Conservation (phyloP, 2,797 vertebrate genomes). For the Myripristis murdjan region DNA sequence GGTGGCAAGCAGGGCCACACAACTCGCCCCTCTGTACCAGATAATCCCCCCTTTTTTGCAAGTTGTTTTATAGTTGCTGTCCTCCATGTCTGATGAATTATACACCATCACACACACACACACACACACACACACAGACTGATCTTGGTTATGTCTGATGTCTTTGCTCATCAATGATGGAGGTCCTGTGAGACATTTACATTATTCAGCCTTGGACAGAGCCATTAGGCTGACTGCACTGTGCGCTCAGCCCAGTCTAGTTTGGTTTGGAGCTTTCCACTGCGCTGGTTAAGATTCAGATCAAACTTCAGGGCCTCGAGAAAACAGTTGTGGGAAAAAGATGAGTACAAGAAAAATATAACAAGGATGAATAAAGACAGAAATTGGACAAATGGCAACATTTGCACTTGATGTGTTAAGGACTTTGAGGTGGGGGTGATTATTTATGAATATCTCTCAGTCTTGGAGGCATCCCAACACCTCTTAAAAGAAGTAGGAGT, state of each 20-base stretch:
- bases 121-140: conserved; percentile 9
- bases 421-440: conserved; percentile 8
- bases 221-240: conserved; percentile 34
- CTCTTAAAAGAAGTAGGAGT: conserved; percentile 11
- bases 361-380: conserved; percentile 1
- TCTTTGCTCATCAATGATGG: conserved; percentile 27
- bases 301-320: conserved; percentile 25
- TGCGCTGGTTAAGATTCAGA: conserved; percentile 33
- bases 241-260: conserved; percentile 35
- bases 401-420: background rate
- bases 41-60: background rate
- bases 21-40: background rate
- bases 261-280: conserved; percentile 51
- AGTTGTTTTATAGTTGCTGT: conserved; percentile 1
- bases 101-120: conserved; percentile 11
- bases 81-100: background rate
- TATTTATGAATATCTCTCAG: background rate
- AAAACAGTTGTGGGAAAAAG: conserved; percentile 17
- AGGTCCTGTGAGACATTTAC: conserved; percentile 50
- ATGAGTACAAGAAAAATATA: background rate
- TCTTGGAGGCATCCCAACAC: conserved; percentile 25
- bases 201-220: conserved; percentile 52
- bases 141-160: conserved; percentile 30
- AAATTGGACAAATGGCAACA: conserved; percentile 20
- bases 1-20: background rate